Conservation (phyloP, 2,888 invertebrate genomes). For the Cephus sareptanus region DNA sequence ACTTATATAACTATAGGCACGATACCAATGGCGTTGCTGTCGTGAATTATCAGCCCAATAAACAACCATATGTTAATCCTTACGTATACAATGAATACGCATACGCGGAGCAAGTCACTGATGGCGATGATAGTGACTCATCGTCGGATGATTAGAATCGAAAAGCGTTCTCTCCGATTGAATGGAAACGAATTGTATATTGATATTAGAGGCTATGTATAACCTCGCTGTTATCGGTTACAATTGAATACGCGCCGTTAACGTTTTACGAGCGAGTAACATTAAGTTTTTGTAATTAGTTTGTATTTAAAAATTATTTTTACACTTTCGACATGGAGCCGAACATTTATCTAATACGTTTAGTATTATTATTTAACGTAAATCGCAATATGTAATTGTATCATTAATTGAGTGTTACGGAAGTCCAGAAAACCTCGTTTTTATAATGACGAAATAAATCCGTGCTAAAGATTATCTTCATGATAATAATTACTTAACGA, state of each 20-base stretch:
- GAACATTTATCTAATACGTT: conserved; percentile 2
- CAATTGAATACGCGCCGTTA: not conserved
- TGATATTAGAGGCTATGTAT: conserved; percentile 8
- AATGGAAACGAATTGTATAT: conserved; percentile 13
- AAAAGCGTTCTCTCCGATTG: conserved; percentile 15
- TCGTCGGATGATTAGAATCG: conserved; percentile 47
- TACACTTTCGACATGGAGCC: conserved; percentile 21
- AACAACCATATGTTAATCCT: conserved; percentile 50
- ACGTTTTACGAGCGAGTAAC: conserved; percentile 28
- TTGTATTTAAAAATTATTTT: conserved; percentile 60
- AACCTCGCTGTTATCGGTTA: conserved; percentile 16
- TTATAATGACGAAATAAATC: conserved; percentile 32
- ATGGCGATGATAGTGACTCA: conserved; percentile 47
- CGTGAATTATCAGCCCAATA: conserved; percentile 55
- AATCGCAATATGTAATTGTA: conserved; percentile 60
- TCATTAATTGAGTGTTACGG: conserved; percentile 33
- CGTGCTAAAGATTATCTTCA: conserved; percentile 45
- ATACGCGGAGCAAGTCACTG: conserved; percentile 38
- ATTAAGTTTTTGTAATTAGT: conserved; percentile 66
- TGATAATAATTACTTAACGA: conserved; percentile 33
- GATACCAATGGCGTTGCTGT: conserved; percentile 54
- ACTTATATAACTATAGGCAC: conserved; percentile 51
- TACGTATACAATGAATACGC: conserved; percentile 52
- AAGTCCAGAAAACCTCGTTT: conserved; percentile 3
- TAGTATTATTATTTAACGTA: conserved; percentile 28